Conservation (phyloP, 2,113 vertebrate genomes). For the Vireo altiloquus region DNA sequence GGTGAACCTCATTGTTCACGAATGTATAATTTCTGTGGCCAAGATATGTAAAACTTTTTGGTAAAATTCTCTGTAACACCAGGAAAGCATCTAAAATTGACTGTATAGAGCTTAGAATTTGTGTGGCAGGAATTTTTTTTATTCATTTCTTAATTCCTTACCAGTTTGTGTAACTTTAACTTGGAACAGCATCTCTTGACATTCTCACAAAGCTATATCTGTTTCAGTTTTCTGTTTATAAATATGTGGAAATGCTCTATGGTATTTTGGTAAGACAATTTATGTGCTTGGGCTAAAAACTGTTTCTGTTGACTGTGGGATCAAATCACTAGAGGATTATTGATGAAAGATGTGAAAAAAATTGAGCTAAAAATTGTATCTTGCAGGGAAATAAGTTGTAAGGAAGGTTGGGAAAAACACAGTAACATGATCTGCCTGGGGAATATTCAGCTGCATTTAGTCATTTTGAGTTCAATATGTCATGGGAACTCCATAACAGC, state of each 20-base stretch:
- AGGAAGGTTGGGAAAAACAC: not conserved
- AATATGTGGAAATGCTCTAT: not conserved
- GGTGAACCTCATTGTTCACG: too few species aligned
- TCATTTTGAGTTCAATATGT: not conserved
- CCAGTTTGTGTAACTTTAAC: not conserved
- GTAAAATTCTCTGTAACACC: not conserved
- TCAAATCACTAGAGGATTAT: not conserved
- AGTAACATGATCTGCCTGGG: not conserved
- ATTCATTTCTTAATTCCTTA: not conserved
- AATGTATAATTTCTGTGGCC: not conserved
- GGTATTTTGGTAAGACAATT: not conserved
- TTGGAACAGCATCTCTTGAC: not conserved
- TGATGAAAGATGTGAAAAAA: not conserved
- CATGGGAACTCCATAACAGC: not conserved
- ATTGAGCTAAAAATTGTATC: not conserved
- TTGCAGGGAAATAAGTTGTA: not conserved
- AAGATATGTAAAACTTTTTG: rapidly evolving
- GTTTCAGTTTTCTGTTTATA: not conserved
- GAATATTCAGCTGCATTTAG: not conserved
- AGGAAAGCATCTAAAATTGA: not conserved
- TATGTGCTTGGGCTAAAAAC: not conserved
- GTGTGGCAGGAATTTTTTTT: not conserved
- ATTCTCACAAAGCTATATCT: not conserved
- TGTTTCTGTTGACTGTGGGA: not conserved
- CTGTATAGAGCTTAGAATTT: not conserved